Evolutionary conservation across 2,797 vertebrate genomes (phyloP), one percentile per base, ranked within the genome.

Genomic region (Pseudochaenichthys georgianus): DNA sequence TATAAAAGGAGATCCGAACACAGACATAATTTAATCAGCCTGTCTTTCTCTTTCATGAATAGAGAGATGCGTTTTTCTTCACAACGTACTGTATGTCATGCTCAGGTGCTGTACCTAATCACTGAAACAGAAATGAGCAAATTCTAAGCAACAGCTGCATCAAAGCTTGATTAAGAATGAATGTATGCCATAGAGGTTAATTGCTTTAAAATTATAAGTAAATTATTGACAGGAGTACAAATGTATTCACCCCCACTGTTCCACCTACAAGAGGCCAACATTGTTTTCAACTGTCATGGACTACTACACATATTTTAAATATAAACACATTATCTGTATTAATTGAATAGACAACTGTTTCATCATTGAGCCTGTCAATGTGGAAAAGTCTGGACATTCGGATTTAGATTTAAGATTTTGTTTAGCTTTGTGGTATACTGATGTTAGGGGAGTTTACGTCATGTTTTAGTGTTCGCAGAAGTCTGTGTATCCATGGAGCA

Each of bases 151-250:
- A 63, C 55, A 34, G 38, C 34, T 57, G 31, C 53, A 71, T 28
- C 31, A 51, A 54, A 9, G 9, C 53, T 52, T 63, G 16, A 52
- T 70, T 48, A 60, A 43, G 15, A 73, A 62, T n/a, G 46, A 46
- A 16, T 46, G n/a, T 23, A 23, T 3, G 43, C 12, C 15, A 45
- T 15, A 3, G 60, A 41, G 53, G 61, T 41, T 57, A 43, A 69
- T 58, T 69, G 19, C 53, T 51, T 28, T 70, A 57, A 70, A 38
- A 78, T 65, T 65, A 17, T 59, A 48, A 23, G 28, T n/a, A 41
- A 42, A 13, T n/a, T 41, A 55, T 64, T 71, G 15, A 48, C 43
- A 50, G 19, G 45, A 64, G 68, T 9, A 3, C 1, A 54, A 7
- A 38, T 38, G 11, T 34, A 46, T 42, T 74, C 47, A 68, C 50